These are phyloP conservation scores for Clarias pachynema DNA, from an alignment of 2,797 vertebrate species.

Conservation along the genomic window DNA sequence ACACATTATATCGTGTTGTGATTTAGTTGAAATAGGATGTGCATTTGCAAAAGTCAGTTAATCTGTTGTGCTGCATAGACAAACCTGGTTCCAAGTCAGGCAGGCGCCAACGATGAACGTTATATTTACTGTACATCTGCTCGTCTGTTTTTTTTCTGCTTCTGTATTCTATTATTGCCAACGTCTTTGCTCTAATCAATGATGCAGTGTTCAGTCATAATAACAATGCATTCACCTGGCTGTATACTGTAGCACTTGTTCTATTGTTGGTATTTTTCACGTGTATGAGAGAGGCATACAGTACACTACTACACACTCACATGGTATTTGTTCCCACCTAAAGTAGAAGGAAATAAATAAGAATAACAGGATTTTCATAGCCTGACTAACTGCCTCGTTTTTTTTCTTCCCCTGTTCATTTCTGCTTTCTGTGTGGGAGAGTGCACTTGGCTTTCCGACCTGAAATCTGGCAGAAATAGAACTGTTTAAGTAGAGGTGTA, in stretches of 20 bases:
- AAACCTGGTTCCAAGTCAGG: not conserved
- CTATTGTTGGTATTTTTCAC: not conserved
- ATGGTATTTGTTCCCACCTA: not conserved
- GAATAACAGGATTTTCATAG: not conserved
- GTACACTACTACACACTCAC: conserved; percentile 19
- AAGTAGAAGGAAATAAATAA: conserved; percentile 3
- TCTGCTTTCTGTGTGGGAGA: conserved; percentile 1
- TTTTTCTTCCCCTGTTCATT: not conserved
- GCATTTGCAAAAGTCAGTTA: not conserved
- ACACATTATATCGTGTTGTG: not conserved
- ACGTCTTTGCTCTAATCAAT: not conserved
- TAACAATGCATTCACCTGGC: not conserved
- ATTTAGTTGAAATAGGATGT: not conserved
- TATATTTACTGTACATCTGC: not conserved
- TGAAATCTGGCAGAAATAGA: conserved; percentile 9
- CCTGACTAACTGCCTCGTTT: conserved; percentile 8
- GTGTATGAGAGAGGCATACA: conserved; percentile 1
- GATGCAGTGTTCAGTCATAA: not conserved
- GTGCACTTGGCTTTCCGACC: conserved; percentile 10
- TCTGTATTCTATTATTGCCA: not conserved
- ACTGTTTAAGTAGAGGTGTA: conserved; percentile 5
- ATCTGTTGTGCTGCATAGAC: conserved; percentile 1
- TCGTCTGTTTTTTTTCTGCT: not conserved
- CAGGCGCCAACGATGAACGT: not conserved
- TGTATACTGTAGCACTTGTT: not conserved